phyloP scores from a whole-genome alignment of 2,113 vertebrate genomes.

The Cephalopholis sonnerati region DNA sequence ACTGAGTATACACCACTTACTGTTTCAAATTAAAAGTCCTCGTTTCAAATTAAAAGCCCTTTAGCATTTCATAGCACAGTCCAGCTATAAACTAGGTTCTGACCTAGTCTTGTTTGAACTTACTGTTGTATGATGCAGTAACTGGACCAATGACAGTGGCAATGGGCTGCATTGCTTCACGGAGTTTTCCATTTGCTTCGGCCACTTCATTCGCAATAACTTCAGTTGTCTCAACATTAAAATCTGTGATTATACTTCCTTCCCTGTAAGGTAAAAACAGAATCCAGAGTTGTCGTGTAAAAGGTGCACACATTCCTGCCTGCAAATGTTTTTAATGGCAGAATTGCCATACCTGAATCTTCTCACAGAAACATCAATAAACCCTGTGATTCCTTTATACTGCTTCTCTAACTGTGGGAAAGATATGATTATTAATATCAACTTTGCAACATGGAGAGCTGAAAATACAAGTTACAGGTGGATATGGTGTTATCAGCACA shows the following conservation, averaged over 20 bases:
- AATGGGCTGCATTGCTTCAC: accelerated
- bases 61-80: too few species aligned
- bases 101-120: conserved; percentile 9
- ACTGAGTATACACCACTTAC: too few species aligned
- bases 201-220: background rate
- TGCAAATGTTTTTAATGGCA: background rate
- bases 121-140: conserved; percentile 33
- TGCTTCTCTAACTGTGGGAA: conserved; percentile 28
- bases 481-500: background rate
- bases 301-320: background rate
- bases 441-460: background rate
- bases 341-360: conserved; percentile 64
- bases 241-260: conserved; percentile 76
- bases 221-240: conserved; percentile 33
- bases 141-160: conserved; percentile 40
- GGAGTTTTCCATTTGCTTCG: conserved; percentile 35
- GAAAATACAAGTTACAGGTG: background rate
- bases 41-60: too few species aligned
- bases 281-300: background rate
- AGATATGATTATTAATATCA: background rate
- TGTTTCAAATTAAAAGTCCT: too few species aligned
- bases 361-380: conserved; percentile 4
- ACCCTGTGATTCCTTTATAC: conserved; percentile 44
- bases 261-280: conserved; percentile 51
- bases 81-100: too few species aligned